A percentile compares a stretch with the other conserved stretches of the same genome.
Conservation (phyloP, 2,797 vertebrate genomes). For the Chromobotia macracanthus region DNA sequence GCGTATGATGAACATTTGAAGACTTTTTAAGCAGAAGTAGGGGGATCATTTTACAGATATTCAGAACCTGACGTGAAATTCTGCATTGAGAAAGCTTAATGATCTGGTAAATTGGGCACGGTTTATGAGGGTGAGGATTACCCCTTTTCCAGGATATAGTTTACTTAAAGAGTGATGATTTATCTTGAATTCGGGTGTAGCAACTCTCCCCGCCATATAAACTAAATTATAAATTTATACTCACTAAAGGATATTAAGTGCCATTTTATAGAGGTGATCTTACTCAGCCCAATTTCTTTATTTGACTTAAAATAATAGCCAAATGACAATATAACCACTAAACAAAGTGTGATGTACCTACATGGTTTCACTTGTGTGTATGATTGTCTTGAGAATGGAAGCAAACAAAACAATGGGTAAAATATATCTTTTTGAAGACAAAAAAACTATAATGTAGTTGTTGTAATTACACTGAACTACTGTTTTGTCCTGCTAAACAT, state of each 20-base stretch:
- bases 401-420: neutral
- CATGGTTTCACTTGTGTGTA: neutral
- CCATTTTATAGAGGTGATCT: too few relatives aligned
- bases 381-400: too few relatives aligned
- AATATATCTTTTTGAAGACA: conserved; percentile 10
- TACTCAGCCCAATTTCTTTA: too few relatives aligned
- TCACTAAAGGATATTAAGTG: too few relatives aligned
- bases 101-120: conserved; percentile 89
- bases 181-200: too few relatives aligned
- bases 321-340: conserved; percentile 16
- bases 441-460: neutral
- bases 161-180: too few relatives aligned
- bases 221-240: too few relatives aligned
- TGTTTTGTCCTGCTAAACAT: neutral
- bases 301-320: too few relatives aligned
- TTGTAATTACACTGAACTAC: neutral
- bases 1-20: conserved; percentile 81
- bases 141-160: too few relatives aligned
- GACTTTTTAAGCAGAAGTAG: conserved; percentile 87
- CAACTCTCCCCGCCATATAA: too few relatives aligned
- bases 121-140: conserved; percentile 82
- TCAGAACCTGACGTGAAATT: conserved; percentile 86
- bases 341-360: neutral
- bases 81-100: conserved; percentile 86
- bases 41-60: conserved; percentile 88